These are phyloP conservation scores for Poeciliopsis turrubarensis DNA, from an alignment of 2,113 vertebrate species.

Conservation along the genomic window DNA sequence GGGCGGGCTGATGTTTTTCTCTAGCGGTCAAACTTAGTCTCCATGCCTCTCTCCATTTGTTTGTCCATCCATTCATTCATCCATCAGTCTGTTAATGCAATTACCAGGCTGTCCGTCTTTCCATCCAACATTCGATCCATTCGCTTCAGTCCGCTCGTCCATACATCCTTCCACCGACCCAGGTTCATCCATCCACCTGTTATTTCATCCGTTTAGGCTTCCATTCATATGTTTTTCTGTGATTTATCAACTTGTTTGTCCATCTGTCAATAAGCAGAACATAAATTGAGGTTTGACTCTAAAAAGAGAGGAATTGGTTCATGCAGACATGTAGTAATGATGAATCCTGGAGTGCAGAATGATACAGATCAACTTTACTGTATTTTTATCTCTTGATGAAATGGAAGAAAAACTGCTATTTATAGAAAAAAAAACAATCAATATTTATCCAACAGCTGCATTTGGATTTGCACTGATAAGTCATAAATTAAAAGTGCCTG, in stretches of 20 bases:
- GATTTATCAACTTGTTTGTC: not conserved
- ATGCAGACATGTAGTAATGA: not conserved
- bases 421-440: not conserved
- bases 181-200: not conserved
- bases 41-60: too few species aligned
- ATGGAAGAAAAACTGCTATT: not conserved
- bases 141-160: too few species aligned
- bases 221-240: not conserved
- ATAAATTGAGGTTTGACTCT: not conserved
- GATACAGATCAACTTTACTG: not conserved
- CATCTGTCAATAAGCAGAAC: not conserved
- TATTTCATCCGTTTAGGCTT: too few species aligned
- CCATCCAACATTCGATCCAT: not conserved
- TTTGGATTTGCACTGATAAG: not conserved
- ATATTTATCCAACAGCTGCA: not conserved
- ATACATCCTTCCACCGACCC: too few species aligned
- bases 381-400: not conserved
- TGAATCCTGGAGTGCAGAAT: not conserved
- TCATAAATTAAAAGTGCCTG: not conserved
- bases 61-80: too few species aligned
- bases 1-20: too few species aligned
- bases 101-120: not conserved
- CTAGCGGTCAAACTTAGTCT: too few species aligned
- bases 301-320: not conserved
- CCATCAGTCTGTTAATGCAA: too few species aligned